A percentile compares a stretch with the other conserved stretches of the same genome.
phyloP scores from a whole-genome alignment of 2,113 vertebrate genomes.

The Sapajus apella region DNA sequence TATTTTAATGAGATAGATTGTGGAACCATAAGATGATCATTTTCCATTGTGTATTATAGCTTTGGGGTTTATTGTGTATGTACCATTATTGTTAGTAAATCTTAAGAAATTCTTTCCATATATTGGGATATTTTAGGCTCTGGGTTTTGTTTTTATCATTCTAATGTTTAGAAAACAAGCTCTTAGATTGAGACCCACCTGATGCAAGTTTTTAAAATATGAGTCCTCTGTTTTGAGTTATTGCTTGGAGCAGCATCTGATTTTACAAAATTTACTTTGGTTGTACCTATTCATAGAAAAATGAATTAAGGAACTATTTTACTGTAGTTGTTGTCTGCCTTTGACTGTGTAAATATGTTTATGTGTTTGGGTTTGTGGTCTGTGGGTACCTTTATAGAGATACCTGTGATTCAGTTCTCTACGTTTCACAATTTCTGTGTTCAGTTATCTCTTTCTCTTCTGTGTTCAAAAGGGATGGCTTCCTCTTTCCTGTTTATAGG shows the following conservation, averaged over 20 bases:
- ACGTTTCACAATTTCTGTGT: background rate
- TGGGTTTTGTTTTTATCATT: conserved; percentile 51
- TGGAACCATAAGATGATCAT: background rate
- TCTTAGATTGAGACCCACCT: background rate
- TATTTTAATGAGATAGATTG: conserved; percentile 23
- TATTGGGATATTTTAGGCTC: conserved; percentile 27
- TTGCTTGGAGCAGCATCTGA: conserved; percentile 2
- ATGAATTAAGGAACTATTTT: background rate
- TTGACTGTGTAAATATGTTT: background rate
- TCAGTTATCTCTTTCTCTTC: background rate
- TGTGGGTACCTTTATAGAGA: background rate
- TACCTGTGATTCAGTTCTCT: background rate
- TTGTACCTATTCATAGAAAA: background rate
- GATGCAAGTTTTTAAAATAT: conserved; percentile 31
- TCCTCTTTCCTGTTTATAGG: background rate
- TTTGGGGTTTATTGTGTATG: conserved; percentile 23
- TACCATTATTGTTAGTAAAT: conserved; percentile 50
- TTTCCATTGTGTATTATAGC: background rate
- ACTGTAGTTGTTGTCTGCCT: background rate
- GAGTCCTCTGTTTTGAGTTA: conserved; percentile 50
- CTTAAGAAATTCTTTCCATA: conserved; percentile 28
- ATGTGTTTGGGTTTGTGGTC: background rate
- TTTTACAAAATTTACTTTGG: background rate
- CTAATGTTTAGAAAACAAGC: conserved; percentile 18
- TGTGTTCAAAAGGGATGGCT: background rate